A percentile compares a stretch with the other conserved stretches of the same genome.
Evolutionary conservation across 2,113 vertebrate genomes (phyloP).

Genomic region (Toxotes chatareus): DNA sequence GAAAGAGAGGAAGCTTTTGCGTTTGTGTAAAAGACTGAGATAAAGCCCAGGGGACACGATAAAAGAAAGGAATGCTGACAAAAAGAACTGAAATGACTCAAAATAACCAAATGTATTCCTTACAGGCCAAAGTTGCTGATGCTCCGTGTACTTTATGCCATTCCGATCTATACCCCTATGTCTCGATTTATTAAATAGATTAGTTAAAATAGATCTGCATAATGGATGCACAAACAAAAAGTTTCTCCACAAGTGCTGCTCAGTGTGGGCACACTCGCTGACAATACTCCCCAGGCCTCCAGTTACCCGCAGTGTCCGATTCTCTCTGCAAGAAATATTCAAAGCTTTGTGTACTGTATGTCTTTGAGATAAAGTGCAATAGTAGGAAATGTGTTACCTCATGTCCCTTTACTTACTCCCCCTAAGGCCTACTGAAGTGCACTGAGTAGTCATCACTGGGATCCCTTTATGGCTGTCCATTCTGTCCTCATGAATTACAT

Average conservation of each 20-base stretch:
- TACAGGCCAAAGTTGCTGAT: conserved; percentile 72
- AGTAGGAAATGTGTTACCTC: conserved; percentile 57
- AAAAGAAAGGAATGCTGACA: conserved; percentile 66
- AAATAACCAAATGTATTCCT: conserved; percentile 69
- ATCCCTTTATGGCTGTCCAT: conserved; percentile 73
- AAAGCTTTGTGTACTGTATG: conserved; percentile 23
- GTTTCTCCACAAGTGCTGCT: conserved; percentile 31
- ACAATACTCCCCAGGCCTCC: background rate
- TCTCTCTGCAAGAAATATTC: conserved; percentile 14
- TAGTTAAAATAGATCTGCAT: conserved; percentile 56
- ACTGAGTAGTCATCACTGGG: conserved; percentile 60
- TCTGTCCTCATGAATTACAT: conserved; percentile 73
- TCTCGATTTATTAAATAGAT: conserved; percentile 40
- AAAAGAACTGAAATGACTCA: conserved; percentile 42
- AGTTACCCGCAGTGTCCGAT: background rate
- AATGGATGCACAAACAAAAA: conserved; percentile 32
- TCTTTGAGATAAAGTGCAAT: conserved; percentile 56
- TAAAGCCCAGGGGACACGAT: conserved; percentile 42
- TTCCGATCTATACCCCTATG: conserved; percentile 50
- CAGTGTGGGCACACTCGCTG: background rate
- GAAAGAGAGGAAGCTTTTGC: conserved; percentile 1
- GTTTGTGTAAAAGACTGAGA: conserved; percentile 36
- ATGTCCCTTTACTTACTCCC: conserved; percentile 58
- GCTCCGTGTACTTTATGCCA: conserved; percentile 26
- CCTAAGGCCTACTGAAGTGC: conserved; percentile 50